Evolutionary conservation across 2,113 vertebrate genomes (phyloP).

Genomic region (Gavia stellata): DNA sequence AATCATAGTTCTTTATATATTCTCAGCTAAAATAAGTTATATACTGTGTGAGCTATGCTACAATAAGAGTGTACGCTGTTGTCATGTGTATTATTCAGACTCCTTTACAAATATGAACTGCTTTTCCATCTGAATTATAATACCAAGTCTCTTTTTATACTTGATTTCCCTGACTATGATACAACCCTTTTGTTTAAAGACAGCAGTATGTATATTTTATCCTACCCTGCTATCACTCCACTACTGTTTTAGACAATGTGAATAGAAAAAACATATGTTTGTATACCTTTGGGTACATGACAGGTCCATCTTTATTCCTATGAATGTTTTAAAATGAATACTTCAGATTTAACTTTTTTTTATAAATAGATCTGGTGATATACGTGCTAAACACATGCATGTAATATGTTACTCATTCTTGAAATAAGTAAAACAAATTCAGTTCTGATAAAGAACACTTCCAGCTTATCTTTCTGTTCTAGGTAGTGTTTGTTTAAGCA

Average conservation of each 20-base stretch:
- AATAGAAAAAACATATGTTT: neutral
- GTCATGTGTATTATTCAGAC: neutral
- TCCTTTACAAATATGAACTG: neutral
- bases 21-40: neutral
- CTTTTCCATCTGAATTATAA: neutral
- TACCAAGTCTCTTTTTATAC: neutral
- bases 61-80: neutral
- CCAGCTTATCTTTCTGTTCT: neutral
- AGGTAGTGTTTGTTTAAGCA: neutral
- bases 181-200: neutral
- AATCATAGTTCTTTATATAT: neutral
- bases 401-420: neutral
- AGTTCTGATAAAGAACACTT: neutral
- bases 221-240: neutral
- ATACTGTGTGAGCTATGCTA: neutral
- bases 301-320: neutral
- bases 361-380: neutral
- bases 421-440: neutral
- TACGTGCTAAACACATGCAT: neutral
- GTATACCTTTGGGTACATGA: neutral
- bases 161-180: neutral
- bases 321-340: neutral
- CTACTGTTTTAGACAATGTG: neutral
- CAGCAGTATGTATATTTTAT: neutral
- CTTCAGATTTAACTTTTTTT: neutral